Evolutionary conservation across 2,888 invertebrate genomes (phyloP), one percentile per base, ranked within the genome.

Genomic region (Drosophila prolongata): DNA sequence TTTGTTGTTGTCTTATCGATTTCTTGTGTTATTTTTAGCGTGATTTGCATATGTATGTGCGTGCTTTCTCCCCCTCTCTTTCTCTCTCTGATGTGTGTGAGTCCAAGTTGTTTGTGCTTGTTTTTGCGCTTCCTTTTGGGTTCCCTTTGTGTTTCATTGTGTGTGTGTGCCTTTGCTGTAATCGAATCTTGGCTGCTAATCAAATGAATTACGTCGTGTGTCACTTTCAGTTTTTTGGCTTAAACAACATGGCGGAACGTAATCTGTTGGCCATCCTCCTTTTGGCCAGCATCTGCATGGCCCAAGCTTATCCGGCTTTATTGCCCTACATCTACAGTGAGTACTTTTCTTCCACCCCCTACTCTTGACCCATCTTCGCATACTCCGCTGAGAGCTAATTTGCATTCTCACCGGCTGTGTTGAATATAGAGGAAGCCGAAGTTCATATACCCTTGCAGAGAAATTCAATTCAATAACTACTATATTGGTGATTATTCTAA

Each of bases 241-340:
- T 66, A 54, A 69, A 57, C 68, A 54, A 76, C 80, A 90, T 91
- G 91, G 77, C 86, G 44, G 73, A 81, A 59, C 77, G 81, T 67
- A 80, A 88, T 73, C 81, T 89, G 75, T 80, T 79, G 77, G 79
- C 84, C 58, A 67, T 89, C 49, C 67, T 91, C 59, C 77, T 90
- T 43, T 53, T 88, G 71, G 80, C 85, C 72, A 75, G 87, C 59
- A 80, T 85, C 68, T 81, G 90, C 65, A 64, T 91, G 60, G 76
- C 76, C 11, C 84, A 87, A 34, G 91, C 90, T 60, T 90, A 90
- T 79, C 90, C 91, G 55, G 90, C 91, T n/a, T 78, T 91, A 58
- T 35, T 86, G 66, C 85, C 85, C 38, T 86, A 88, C 49, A 79
- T 86, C 50, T 86, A 88, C 47, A 76, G 85, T 86, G 56, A 81